Conservation (phyloP, 2,797 vertebrate genomes). For the Clamator glandarius region DNA sequence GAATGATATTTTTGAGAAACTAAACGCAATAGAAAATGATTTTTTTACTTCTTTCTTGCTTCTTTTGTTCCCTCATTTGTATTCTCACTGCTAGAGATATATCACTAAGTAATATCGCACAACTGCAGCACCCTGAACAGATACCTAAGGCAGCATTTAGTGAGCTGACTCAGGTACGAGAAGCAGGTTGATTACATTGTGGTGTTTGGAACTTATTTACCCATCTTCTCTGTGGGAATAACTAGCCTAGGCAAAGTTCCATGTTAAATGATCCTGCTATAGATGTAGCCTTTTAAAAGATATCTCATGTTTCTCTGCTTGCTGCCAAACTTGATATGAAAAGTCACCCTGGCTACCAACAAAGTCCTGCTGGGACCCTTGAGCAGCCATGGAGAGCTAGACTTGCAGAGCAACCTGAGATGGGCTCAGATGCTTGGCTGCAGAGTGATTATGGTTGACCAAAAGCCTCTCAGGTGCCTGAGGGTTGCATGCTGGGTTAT, state of each 20-base stretch:
- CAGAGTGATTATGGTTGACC: not conserved
- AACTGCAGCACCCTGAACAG: not conserved
- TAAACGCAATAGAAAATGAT: not conserved
- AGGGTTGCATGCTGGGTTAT: not conserved
- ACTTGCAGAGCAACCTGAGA: not conserved
- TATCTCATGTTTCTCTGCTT: not conserved
- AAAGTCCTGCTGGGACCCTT: not conserved
- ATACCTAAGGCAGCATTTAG: not conserved
- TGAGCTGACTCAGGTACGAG: not conserved
- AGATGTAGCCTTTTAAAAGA: not conserved
- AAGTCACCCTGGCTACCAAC: not conserved
- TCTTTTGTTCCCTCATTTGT: not conserved
- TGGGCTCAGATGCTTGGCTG: fast-evolving
- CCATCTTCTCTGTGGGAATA: not conserved
- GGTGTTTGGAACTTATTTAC: not conserved
- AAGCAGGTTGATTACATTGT: not conserved
- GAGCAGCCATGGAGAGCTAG: not conserved
- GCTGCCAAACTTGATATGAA: not conserved
- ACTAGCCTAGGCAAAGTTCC: not conserved
- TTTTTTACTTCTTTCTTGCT: not conserved
- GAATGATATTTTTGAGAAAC: not conserved
- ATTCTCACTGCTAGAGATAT: not conserved
- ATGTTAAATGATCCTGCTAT: not conserved
- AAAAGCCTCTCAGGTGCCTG: not conserved
- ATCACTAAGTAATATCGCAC: not conserved